Percentiles rank a stretch among this genome's conserved stretches.
phyloP scores from a whole-genome alignment of 2,113 vertebrate genomes.

The Cyanoderma ruficeps region DNA sequence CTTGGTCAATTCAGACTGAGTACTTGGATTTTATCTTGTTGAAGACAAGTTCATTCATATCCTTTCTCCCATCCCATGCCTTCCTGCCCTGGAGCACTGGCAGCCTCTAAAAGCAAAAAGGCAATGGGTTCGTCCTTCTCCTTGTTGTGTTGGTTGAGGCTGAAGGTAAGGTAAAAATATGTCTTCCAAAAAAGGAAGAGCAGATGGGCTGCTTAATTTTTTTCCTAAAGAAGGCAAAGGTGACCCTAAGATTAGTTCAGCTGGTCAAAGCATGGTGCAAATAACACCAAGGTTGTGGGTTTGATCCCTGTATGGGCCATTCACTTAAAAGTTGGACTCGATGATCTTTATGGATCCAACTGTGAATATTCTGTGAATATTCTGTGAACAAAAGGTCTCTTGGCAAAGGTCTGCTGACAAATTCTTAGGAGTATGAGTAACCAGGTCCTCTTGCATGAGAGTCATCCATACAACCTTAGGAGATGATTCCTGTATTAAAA shows the following conservation, averaged over 20 bases:
- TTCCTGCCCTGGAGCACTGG: not conserved
- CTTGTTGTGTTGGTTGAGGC: not conserved
- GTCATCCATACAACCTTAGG: not conserved
- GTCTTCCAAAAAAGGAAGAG: not conserved
- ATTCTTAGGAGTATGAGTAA: not conserved
- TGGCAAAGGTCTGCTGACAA: not conserved
- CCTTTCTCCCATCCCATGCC: not conserved
- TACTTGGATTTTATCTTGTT: not conserved
- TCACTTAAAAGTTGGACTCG: fast-evolving
- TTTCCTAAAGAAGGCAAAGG: not conserved
- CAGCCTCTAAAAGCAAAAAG: not conserved
- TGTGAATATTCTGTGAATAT: not conserved
- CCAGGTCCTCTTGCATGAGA: not conserved
- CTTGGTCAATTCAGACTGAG: not conserved
- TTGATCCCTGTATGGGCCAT: not conserved
- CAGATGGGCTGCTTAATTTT: not conserved
- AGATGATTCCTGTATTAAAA: not conserved
- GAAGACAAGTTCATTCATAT: not conserved
- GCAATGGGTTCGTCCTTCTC: not conserved
- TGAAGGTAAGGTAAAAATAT: not conserved
- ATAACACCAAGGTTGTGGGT: not conserved
- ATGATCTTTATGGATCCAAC: not conserved
- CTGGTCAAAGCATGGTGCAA: not conserved
- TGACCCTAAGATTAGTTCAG: not conserved
- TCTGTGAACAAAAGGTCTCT: not conserved